These are phyloP conservation scores for Akabosia matsudoensis DNA, from an alignment of 1,140 invertebrate genomes.

Conservation along the genomic window DNA sequence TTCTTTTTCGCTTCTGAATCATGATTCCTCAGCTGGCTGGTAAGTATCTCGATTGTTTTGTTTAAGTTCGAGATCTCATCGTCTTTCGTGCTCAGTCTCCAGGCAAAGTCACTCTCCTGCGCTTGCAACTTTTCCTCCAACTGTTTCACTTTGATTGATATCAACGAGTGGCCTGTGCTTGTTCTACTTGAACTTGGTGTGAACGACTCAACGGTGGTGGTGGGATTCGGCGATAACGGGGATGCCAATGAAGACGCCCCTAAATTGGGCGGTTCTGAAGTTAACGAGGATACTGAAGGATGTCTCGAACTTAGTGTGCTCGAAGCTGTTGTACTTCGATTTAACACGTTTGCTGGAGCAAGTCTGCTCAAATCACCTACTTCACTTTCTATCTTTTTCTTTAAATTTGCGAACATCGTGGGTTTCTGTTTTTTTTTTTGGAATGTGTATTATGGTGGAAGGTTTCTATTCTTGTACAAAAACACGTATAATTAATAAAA, in stretches of 20 bases:
- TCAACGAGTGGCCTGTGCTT: neutral
- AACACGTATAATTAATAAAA: too few relatives aligned
- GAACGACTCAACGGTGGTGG: neutral
- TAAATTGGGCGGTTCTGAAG: constrained; percentile 1
- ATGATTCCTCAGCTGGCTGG: neutral
- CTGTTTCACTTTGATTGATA: neutral
- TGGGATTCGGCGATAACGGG: too few relatives aligned
- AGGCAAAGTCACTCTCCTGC: constrained; percentile 15
- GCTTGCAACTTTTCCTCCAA: constrained; percentile 18
- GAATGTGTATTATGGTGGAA: neutral
- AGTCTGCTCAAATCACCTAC: neutral
- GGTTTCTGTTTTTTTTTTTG: too few relatives aligned
- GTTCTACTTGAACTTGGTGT: too few relatives aligned
- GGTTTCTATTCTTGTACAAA: too few relatives aligned
- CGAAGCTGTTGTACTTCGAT: neutral
- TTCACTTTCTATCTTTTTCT: constrained; percentile 20
- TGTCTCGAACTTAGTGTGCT: neutral
- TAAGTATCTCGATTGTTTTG: neutral
- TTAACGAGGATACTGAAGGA: neutral
- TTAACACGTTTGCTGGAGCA: neutral
- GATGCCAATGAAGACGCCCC: too few relatives aligned
- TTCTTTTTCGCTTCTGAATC: neutral
- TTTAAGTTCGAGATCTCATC: constrained; percentile 15
- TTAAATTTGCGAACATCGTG: constrained; percentile 17
- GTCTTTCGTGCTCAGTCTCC: constrained; percentile 11